phyloP scores from a whole-genome alignment of 2,797 vertebrate species.

The Gobio occitaniae region DNA sequence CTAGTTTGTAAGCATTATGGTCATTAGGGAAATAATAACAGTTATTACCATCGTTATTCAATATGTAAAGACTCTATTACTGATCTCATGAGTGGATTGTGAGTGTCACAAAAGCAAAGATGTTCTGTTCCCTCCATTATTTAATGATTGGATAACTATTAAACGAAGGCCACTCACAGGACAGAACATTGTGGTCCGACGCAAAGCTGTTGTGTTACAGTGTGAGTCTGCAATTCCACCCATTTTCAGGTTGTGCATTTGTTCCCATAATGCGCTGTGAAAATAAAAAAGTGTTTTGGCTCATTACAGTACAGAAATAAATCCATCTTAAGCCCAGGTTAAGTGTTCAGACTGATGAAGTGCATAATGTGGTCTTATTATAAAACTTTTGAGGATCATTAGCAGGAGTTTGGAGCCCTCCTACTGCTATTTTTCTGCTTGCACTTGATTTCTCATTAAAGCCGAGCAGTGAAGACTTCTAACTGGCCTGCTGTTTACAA shows the following conservation, averaged over 20 bases:
- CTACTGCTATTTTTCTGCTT: constrained; percentile 48
- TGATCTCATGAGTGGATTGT: constrained; percentile 25
- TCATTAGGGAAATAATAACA: constrained; percentile 14
- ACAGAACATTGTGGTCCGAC: constrained; percentile 16
- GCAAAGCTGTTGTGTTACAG: constrained; percentile 32
- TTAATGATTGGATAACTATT: constrained; percentile 34
- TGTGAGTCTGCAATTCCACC: constrained; percentile 1
- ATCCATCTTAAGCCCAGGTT: constrained; percentile 41
- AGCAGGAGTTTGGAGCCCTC: constrained; percentile 29
- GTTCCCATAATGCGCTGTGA: constrained; percentile 1
- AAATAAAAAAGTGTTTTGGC: constrained; percentile 11
- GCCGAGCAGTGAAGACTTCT: constrained; percentile 24
- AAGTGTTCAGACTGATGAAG: constrained; percentile 44
- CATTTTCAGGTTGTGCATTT: background rate
- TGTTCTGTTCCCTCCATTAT: constrained; percentile 10
- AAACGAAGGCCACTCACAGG: constrained; percentile 24
- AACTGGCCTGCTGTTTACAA: constrained; percentile 29
- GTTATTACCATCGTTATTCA: constrained; percentile 29
- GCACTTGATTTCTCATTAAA: constrained; percentile 51
- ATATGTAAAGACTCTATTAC: background rate
- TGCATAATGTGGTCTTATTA: constrained; percentile 45
- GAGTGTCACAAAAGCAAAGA: constrained; percentile 20
- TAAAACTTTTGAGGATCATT: constrained; percentile 38
- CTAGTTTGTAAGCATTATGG: background rate
- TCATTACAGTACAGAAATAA: constrained; percentile 37